Percentiles rank a stretch among this genome's conserved stretches.
These are phyloP conservation scores for Cololabis saira DNA, from an alignment of 2,113 vertebrate genomes.

Conservation along the genomic window DNA sequence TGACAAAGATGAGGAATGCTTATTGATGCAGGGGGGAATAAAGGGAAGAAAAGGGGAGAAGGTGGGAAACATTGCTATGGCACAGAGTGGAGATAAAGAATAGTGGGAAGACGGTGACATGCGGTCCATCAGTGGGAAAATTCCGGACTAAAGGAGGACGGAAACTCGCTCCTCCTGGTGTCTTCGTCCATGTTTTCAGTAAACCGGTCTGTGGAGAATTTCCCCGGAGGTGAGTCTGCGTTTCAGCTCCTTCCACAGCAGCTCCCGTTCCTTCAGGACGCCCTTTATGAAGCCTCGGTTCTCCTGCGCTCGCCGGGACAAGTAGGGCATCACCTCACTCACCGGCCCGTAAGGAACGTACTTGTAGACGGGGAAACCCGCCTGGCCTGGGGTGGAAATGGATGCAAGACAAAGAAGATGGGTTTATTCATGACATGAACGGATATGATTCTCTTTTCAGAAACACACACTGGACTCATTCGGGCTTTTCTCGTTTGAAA, in stretches of 20 bases:
- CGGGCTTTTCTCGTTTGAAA: not conserved
- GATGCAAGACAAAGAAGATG: not conserved
- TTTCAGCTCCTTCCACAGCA: conserved; percentile 89
- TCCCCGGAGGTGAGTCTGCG: conserved; percentile 79
- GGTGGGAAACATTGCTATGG: not conserved
- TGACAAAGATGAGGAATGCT: conserved; percentile 54
- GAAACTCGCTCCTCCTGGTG: conserved; percentile 10
- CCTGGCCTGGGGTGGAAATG: conserved; percentile 82
- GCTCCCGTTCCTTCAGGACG: conserved; percentile 80
- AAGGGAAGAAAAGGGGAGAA: conserved; percentile 13
- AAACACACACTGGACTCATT: not conserved
- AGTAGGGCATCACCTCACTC: conserved; percentile 92
- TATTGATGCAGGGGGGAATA: conserved; percentile 33
- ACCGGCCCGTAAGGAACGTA: conserved; percentile 93
- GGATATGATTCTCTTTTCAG: too few species aligned
- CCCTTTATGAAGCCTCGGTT: conserved; percentile 90
- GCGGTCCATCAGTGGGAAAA: conserved; percentile 29
- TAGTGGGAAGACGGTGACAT: not conserved
- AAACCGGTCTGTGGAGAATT: conserved; percentile 76
- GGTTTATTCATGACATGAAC: not conserved
- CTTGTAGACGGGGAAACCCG: conserved; percentile 92
- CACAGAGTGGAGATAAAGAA: conserved; percentile 9
- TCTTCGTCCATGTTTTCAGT: conserved; percentile 54
- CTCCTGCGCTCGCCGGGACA: conserved; percentile 92
- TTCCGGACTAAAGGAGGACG: conserved; percentile 21